phyloP scores from a whole-genome alignment of 1,140 invertebrate genomes.

The Mactra quadrangularis region DNA sequence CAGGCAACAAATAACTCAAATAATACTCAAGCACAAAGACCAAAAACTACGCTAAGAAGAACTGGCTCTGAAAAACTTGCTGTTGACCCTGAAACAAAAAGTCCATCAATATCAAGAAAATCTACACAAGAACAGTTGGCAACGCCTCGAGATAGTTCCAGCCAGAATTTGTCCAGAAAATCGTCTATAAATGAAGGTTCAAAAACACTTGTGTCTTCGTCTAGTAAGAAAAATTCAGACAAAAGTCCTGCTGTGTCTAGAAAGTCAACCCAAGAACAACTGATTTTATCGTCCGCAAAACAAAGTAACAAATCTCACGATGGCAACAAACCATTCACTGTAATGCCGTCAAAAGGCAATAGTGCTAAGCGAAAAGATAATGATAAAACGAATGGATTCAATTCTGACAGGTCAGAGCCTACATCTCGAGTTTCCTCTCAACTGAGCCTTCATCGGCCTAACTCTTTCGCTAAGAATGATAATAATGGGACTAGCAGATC shows the following conservation, averaged over 20 bases:
- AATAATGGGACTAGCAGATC: not conserved
- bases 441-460: slow-evolving; percentile 2
- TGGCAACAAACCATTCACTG: not conserved
- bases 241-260: slow-evolving; percentile 21
- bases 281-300: not conserved
- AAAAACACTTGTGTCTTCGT: not conserved
- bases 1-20: not conserved
- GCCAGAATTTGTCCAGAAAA: not conserved
- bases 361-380: not conserved
- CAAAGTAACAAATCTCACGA: not conserved
- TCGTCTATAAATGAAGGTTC: not conserved
- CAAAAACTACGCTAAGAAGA: slow-evolving; percentile 46
- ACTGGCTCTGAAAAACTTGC: slow-evolving; percentile 32
- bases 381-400: not conserved
- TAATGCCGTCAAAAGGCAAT: not conserved
- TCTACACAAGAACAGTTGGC: not conserved
- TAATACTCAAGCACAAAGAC: not conserved
- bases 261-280: slow-evolving; percentile 30
- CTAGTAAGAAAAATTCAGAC: not conserved
- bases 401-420: slow-evolving; percentile 10
- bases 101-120: no score
- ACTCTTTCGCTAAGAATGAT: not conserved
- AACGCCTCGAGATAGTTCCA: not conserved
- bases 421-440: slow-evolving; percentile 5
- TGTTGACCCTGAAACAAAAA: not conserved